Evolutionary conservation across 2,797 vertebrate genomes (phyloP).

Genomic region (Masticophis lateralis): DNA sequence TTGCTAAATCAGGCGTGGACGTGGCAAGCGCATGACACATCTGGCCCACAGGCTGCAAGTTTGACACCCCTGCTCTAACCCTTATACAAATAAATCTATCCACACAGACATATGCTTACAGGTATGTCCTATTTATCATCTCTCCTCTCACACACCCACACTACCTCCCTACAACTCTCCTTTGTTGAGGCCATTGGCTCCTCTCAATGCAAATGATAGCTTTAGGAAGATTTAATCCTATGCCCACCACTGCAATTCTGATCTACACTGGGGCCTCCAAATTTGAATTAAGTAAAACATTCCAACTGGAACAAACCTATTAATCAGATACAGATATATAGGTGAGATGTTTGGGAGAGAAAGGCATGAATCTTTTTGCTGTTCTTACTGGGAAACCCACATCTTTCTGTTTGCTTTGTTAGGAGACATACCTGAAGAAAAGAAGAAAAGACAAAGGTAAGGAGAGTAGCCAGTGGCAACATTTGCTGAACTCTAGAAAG

Average conservation of each 20-base stretch:
- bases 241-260: background rate
- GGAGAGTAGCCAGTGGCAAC: background rate
- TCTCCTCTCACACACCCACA: background rate
- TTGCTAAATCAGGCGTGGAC: no score
- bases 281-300: background rate
- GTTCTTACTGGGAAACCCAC: background rate
- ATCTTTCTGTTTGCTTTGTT: background rate
- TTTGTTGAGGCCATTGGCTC: background rate
- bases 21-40: no score
- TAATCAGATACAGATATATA: background rate
- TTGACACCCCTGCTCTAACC: background rate
- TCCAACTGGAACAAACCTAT: background rate
- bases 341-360: background rate
- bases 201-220: background rate
- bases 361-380: background rate
- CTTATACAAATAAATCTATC: background rate
- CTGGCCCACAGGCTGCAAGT: rapidly evolving
- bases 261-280: background rate
- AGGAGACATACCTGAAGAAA: background rate
- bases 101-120: background rate
- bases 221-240: background rate
- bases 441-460: background rate
- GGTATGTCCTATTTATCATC: background rate
- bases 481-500: background rate
- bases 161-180: background rate